phyloP scores from a whole-genome alignment of 2,888 invertebrate genomes.

The Torymus texanus region DNA sequence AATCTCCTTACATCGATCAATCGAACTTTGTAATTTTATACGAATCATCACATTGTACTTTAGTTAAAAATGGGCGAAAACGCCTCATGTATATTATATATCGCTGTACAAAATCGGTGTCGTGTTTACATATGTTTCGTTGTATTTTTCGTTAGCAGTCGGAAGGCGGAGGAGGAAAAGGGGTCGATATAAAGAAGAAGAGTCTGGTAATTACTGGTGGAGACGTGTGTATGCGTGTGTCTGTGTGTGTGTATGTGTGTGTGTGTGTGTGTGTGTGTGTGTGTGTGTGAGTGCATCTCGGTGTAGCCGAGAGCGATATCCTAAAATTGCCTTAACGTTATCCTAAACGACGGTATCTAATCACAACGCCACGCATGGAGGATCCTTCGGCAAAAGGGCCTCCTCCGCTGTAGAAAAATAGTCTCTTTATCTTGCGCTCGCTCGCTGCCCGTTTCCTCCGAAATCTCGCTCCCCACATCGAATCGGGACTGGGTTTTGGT shows the following conservation, averaged over 20 bases:
- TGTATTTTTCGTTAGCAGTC: neutral
- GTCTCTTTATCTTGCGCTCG: neutral
- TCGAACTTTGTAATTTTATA: constrained; percentile 27
- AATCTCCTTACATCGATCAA: constrained; percentile 15
- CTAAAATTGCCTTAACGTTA: constrained; percentile 65
- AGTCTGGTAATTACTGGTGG: too few species aligned
- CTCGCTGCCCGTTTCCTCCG: neutral
- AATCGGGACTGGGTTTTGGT: too few species aligned
- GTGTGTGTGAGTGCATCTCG: neutral
- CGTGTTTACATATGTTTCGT: neutral
- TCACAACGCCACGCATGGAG: constrained; percentile 63
- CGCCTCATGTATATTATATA: constrained; percentile 13
- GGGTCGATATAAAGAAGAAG: neutral
- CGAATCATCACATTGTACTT: constrained; percentile 49
- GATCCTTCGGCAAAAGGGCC: constrained; percentile 24
- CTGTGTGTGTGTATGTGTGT: too few species aligned
- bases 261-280: too few species aligned
- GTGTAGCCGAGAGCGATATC: constrained; percentile 62
- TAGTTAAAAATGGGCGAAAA: constrained; percentile 20
- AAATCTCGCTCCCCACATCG: neutral
- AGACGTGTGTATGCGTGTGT: too few species aligned
- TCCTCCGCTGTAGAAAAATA: constrained; percentile 22
- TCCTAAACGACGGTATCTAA: constrained; percentile 64
- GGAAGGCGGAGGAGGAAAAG: neutral
- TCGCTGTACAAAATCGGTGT: constrained; percentile 40